phyloP scores from a whole-genome alignment of 2,888 invertebrate genomes.

The Cosmopolites sordidus region DNA sequence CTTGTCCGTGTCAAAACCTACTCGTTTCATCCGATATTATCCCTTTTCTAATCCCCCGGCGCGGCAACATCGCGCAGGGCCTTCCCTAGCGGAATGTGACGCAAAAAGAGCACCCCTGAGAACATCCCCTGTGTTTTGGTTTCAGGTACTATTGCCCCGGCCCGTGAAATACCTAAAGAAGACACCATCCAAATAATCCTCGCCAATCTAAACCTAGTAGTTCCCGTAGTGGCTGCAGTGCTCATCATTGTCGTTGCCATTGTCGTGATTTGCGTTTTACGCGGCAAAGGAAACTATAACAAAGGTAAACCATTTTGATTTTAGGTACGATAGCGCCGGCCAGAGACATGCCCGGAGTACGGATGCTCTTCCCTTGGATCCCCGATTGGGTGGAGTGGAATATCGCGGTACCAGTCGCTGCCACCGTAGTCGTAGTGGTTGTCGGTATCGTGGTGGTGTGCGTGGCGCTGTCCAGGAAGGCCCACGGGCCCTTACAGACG shows the following conservation, averaged over 20 bases:
- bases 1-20: no score
- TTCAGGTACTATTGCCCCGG: conserved; percentile 94
- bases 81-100: conserved; percentile 22
- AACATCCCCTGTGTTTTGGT: conserved; percentile 48
- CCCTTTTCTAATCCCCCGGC: no score
- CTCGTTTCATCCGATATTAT: no score
- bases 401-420: conserved; percentile 84
- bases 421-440: conserved; percentile 84
- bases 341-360: conserved; percentile 52
- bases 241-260: conserved; percentile 91
- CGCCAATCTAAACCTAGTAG: conserved; percentile 88
- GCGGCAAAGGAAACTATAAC: conserved; percentile 76
- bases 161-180: conserved; percentile 79
- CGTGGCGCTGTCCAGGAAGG: conserved; percentile 77
- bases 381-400: conserved; percentile 86
- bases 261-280: conserved; percentile 87
- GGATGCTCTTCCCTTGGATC: conserved; percentile 68
- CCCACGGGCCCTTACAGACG: conserved; percentile 60
- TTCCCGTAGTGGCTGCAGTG: conserved; percentile 87
- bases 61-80: conserved; percentile 12
- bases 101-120: conserved; percentile 22
- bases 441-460: conserved; percentile 89
- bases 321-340: conserved; percentile 79
- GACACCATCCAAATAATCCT: conserved; percentile 83
- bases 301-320: conserved; percentile 62